Conservation (phyloP, 2,888 invertebrate genomes). For the Sesia apiformis region DNA sequence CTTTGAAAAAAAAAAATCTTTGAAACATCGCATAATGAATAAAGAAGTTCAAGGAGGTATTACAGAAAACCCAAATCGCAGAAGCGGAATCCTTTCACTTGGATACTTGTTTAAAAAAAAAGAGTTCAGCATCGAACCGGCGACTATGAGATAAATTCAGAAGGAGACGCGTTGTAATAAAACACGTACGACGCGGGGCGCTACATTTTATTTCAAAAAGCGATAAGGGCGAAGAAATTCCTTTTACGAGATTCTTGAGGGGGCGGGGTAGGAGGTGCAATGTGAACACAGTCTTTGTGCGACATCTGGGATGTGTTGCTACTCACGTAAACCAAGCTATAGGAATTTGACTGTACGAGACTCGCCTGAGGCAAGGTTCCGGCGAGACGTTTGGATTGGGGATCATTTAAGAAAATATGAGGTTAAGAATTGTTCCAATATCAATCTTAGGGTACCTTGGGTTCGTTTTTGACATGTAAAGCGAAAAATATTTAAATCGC, state of each 20-base stretch:
- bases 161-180: constrained; percentile 64
- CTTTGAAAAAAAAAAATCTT: no score
- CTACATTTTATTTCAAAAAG: constrained; percentile 73
- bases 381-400: no score
- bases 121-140: constrained; percentile 26
- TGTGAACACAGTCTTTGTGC: constrained; percentile 39
- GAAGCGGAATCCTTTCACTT: constrained; percentile 40
- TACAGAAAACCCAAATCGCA: constrained; percentile 26
- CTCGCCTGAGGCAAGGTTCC: no score
- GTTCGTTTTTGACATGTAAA: no score
- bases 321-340: constrained; percentile 1
- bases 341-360: not conserved
- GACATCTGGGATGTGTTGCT: constrained; percentile 63
- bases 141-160: constrained; percentile 67
- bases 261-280: constrained; percentile 29
- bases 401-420: no score
- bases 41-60: no score
- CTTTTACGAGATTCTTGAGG: constrained; percentile 66
- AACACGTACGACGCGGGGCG: constrained; percentile 65
- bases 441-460: no score
- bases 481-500: no score
- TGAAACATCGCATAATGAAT: no score
- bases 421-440: no score
- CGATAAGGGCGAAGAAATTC: constrained; percentile 71
- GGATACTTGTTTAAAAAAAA: constrained; percentile 32